Evolutionary conservation across 2,797 vertebrate species (phyloP).

Genomic region (Esox lucius): DNA sequence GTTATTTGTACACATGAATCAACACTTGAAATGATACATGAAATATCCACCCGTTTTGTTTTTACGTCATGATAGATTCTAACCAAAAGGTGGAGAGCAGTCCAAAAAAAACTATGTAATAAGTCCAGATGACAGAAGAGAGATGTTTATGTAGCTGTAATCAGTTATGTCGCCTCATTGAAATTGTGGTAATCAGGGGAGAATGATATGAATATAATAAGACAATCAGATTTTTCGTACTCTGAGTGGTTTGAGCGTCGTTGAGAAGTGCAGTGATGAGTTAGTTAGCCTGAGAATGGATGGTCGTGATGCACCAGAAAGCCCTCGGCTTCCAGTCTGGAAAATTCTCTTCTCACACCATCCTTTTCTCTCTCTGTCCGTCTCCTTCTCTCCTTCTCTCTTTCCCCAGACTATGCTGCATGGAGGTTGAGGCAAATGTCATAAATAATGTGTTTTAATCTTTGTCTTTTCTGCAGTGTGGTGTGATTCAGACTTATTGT

Average conservation of each 20-base stretch:
- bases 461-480: slow-evolving; percentile 49
- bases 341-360: slow-evolving; percentile 10
- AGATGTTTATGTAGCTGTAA: slow-evolving; percentile 23
- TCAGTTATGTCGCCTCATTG: slow-evolving; percentile 21
- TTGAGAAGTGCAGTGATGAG: slow-evolving; percentile 29
- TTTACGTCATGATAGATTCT: slow-evolving; percentile 24
- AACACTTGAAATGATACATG: too few relatives aligned
- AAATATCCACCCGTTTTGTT: slow-evolving; percentile 9
- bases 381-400: slow-evolving; percentile 19
- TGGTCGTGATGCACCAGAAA: slow-evolving; percentile 42
- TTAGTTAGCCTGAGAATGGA: slow-evolving; percentile 42
- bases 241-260: slow-evolving; percentile 25
- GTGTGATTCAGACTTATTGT: slow-evolving; percentile 64
- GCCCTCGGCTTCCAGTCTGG: slow-evolving; percentile 27
- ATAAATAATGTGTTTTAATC: slow-evolving; percentile 64
- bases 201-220: slow-evolving; percentile 22
- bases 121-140: slow-evolving; percentile 16
- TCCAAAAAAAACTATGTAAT: slow-evolving; percentile 21
- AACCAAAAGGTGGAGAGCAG: slow-evolving; percentile 14
- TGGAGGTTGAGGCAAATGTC: slow-evolving; percentile 40
- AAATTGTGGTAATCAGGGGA: slow-evolving; percentile 16
- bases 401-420: slow-evolving; percentile 44
- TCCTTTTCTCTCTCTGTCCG: slow-evolving; percentile 14
- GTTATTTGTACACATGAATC: too few relatives aligned
- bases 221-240: slow-evolving; percentile 13